Percentiles rank a stretch among this genome's conserved stretches.
These are phyloP conservation scores for Ispidina lecontei DNA, from an alignment of 2,797 vertebrate species.

Conservation along the genomic window DNA sequence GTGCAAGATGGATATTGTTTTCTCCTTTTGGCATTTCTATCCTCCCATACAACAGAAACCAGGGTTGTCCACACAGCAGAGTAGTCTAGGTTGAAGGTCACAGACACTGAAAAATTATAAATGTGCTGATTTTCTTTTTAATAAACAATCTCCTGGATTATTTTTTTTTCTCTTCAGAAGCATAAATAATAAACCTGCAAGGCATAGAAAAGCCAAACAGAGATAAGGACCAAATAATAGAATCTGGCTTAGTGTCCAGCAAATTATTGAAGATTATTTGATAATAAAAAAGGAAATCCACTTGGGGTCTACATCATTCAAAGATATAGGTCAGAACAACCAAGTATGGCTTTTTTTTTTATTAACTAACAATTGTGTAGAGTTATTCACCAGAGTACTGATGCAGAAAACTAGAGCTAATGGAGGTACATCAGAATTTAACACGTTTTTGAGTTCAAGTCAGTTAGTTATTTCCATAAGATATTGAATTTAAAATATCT, in stretches of 20 bases:
- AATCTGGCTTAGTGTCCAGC: not conserved
- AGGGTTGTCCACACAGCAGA: slow-evolving; percentile 17
- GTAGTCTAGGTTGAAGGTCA: slow-evolving; percentile 32
- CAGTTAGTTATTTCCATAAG: not conserved
- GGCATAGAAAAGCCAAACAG: not conserved
- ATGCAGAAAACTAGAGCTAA: not conserved
- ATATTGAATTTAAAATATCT: not conserved
- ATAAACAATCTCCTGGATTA: not conserved
- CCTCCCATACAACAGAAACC: slow-evolving; percentile 3
- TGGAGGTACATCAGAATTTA: not conserved
- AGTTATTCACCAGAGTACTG: not conserved
- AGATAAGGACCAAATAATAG: not conserved
- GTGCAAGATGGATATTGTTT: slow-evolving; percentile 38
- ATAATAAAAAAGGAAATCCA: not conserved
- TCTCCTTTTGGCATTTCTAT: slow-evolving; percentile 52
- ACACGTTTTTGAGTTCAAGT: not conserved
- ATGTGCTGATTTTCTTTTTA: not conserved
- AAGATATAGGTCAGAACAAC: not conserved
- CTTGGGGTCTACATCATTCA: not conserved
- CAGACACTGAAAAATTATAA: slow-evolving; percentile 15
- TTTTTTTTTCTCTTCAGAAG: not conserved
- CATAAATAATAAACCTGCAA: slow-evolving; percentile 1
- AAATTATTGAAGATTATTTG: not conserved
- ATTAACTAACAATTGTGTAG: not conserved
- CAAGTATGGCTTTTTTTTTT: not conserved